Percentiles rank a stretch among this genome's conserved stretches.
Evolutionary conservation across 2,797 vertebrate genomes (phyloP).

Genomic region (Chiloscyllium punctatum): DNA sequence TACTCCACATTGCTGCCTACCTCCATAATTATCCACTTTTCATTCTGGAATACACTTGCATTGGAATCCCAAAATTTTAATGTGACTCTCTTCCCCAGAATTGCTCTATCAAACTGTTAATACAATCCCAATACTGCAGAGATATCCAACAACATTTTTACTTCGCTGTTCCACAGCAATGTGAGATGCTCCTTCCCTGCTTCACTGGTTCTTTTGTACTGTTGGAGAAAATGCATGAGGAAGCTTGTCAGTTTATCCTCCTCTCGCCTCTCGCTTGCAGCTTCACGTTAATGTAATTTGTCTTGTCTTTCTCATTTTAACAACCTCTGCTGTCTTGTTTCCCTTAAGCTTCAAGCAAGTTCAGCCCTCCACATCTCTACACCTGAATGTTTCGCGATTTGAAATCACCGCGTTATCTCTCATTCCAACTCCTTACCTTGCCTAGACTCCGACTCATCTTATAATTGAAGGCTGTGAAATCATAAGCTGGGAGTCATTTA

Average conservation of each 20-base stretch:
- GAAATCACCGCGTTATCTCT: background rate
- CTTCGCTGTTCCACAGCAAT: background rate
- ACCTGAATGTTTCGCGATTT: background rate
- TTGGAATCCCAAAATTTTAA: background rate
- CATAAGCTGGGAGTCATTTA: background rate
- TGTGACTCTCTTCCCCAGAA: background rate
- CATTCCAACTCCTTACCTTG: background rate
- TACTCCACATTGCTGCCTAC: no score
- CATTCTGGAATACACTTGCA: background rate
- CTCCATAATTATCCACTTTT: no score
- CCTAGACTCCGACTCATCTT: background rate
- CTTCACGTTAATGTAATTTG: background rate
- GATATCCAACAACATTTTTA: background rate
- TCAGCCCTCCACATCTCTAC: background rate
- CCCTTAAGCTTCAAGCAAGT: background rate
- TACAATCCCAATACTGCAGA: background rate
- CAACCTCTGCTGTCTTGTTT: background rate
- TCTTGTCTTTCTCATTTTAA: background rate
- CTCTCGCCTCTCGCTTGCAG: background rate
- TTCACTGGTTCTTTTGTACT: background rate
- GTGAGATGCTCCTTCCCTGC: background rate
- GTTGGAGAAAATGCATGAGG: background rate
- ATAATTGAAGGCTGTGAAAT: no score
- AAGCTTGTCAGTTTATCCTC: background rate
- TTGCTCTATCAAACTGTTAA: background rate